Conservation (phyloP, 1,140 invertebrate species). For the Rhopalosiphum padi region DNA sequence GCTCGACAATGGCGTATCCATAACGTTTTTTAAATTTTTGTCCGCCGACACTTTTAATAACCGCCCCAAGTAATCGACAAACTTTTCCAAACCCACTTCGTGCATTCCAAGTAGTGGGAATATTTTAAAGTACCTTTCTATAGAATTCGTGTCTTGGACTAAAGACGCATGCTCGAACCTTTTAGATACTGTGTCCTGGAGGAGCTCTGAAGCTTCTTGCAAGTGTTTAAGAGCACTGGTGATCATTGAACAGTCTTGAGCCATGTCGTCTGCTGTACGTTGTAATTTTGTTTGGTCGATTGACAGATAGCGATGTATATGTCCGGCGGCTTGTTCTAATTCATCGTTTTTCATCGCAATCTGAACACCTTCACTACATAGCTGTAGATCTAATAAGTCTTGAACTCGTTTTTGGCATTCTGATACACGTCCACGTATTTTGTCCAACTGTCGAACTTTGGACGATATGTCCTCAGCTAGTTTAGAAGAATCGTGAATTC, state of each 20-base stretch:
- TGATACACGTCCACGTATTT: constrained; percentile 91
- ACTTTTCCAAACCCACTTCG: constrained; percentile 87
- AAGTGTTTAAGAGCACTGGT: constrained; percentile 82
- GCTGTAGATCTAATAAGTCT: constrained; percentile 93
- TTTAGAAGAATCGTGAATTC: constrained; percentile 69
- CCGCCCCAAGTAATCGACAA: constrained; percentile 87
- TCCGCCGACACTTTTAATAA: constrained; percentile 68
- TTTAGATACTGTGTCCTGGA: constrained; percentile 76
- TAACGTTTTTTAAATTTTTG: constrained; percentile 54
- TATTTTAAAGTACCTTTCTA: constrained; percentile 97
- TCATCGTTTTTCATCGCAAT: constrained; percentile 90
- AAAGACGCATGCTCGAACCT: constrained; percentile 93
- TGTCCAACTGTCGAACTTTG: constrained; percentile 93
- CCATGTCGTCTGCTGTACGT: constrained; percentile 78
- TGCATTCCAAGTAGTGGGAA: constrained; percentile 95
- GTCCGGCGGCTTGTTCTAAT: constrained; percentile 91
- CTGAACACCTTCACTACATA: constrained; percentile 94
- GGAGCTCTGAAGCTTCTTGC: constrained; percentile 81
- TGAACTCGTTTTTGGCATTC: constrained; percentile 94
- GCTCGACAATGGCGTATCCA: constrained; percentile 63
- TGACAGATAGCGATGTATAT: constrained; percentile 92
- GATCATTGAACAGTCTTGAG: constrained; percentile 73
- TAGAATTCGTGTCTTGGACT: constrained; percentile 86
- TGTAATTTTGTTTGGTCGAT: constrained; percentile 92
- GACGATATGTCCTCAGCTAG: constrained; percentile 93